Percentiles rank a stretch among this genome's conserved stretches.
These are phyloP conservation scores for Microcebus ravelobensis DNA, from an alignment of 2,113 vertebrate genomes.

Conservation along the genomic window DNA sequence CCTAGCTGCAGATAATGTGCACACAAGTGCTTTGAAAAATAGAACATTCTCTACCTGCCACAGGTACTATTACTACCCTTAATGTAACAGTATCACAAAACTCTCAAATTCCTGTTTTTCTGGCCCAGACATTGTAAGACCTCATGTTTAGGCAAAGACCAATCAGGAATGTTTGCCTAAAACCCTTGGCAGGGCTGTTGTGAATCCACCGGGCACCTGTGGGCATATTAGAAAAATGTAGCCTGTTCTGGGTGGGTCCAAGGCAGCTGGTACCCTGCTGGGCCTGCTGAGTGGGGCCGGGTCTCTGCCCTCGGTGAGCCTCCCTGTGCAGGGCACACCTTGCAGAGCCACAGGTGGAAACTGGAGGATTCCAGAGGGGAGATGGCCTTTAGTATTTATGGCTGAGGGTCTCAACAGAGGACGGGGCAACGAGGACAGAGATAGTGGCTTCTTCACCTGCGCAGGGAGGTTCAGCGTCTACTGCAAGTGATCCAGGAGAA, in stretches of 20 bases:
- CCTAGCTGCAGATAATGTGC: background rate
- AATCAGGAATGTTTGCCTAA: background rate
- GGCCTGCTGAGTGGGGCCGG: background rate
- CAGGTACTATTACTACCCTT: background rate
- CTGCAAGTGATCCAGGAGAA: background rate
- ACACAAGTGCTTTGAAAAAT: background rate
- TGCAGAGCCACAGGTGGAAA: too few relatives aligned
- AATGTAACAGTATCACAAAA: background rate
- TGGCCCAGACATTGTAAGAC: background rate
- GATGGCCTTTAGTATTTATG: background rate
- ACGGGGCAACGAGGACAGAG: background rate
- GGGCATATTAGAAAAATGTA: background rate
- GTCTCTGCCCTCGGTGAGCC: background rate
- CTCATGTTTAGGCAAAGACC: too few relatives aligned
- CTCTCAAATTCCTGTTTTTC: background rate
- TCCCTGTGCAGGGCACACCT: background rate
- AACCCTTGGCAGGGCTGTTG: background rate
- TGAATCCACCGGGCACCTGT: background rate
- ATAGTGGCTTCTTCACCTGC: accelerated
- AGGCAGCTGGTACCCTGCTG: background rate
- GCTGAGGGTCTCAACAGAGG: background rate
- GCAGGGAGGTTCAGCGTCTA: background rate
- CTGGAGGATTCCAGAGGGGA: background rate
- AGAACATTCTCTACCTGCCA: background rate
- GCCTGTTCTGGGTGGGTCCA: background rate